These are phyloP conservation scores for Leucoma salicis DNA, from an alignment of 2,888 invertebrate genomes.

Conservation along the genomic window DNA sequence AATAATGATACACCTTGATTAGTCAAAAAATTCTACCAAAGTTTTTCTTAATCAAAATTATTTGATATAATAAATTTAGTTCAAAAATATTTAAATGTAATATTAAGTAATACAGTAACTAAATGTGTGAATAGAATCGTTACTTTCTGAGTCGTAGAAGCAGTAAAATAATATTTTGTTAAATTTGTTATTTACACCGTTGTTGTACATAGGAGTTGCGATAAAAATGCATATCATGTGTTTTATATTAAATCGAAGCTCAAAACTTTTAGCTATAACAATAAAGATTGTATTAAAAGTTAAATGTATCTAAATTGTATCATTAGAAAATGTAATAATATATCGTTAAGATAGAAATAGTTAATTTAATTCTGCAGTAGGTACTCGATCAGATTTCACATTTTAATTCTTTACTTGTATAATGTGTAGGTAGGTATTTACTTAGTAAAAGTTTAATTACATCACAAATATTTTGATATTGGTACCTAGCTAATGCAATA, in stretches of 20 bases:
- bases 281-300: conserved; percentile 40
- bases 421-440: conserved; percentile 21
- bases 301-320: conserved; percentile 39
- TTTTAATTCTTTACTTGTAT: conserved; percentile 20
- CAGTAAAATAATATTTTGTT: conserved; percentile 52
- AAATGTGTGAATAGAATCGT: conserved; percentile 31
- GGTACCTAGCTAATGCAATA: too few relatives aligned
- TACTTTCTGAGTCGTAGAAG: conserved; percentile 37
- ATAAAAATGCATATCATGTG: conserved; percentile 64
- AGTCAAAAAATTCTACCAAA: conserved; percentile 60
- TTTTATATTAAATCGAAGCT: conserved; percentile 55
- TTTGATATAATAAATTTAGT: conserved; percentile 21
- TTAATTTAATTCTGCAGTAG: conserved; percentile 29
- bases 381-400: conserved; percentile 22
- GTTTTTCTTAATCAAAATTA: conserved; percentile 40
- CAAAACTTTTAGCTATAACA: conserved; percentile 54
- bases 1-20: conserved; percentile 31
- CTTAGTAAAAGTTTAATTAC: conserved; percentile 12
- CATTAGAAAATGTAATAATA: conserved; percentile 37
- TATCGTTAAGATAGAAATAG: conserved; percentile 32
- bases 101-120: conserved; percentile 20
- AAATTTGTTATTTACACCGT: conserved; percentile 56
- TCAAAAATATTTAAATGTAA: conserved; percentile 19
- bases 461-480: too few relatives aligned
- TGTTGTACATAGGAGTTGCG: conserved; percentile 57